A percentile compares a stretch with the other conserved stretches of the same genome.
Conservation (phyloP, 2,113 vertebrate species). For the Pionites leucogaster region DNA sequence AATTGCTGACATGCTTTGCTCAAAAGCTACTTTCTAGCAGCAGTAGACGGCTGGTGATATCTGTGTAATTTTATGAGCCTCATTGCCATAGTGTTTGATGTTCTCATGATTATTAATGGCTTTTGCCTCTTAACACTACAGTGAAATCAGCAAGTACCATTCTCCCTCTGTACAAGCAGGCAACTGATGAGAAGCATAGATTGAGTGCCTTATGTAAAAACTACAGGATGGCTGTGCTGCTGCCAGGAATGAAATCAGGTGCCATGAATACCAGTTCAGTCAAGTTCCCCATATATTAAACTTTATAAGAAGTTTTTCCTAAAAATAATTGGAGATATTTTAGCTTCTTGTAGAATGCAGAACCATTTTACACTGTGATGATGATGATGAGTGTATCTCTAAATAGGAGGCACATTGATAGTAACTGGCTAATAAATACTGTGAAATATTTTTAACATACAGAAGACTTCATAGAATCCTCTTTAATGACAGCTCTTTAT, state of each 20-base stretch:
- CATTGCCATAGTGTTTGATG: constrained; percentile 21
- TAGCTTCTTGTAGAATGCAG: not conserved
- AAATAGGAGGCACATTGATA: not conserved
- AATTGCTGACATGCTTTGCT: not conserved
- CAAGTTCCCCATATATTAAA: not conserved
- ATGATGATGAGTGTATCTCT: not conserved
- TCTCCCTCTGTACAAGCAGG: not conserved
- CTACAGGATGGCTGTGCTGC: not conserved
- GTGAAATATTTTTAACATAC: not conserved
- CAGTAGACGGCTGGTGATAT: constrained; percentile 1
- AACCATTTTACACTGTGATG: not conserved
- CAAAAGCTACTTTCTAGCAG: constrained; percentile 17
- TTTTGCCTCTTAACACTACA: constrained; percentile 28
- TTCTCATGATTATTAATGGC: constrained; percentile 60
- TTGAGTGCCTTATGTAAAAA: not conserved
- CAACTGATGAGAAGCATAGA: constrained; percentile 38
- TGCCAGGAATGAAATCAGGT: constrained; percentile 28
- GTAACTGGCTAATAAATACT: not conserved
- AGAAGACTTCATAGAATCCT: not conserved
- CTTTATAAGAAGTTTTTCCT: not conserved
- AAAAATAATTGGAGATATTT: not conserved
- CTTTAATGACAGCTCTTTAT: not conserved
- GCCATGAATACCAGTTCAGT: not conserved
- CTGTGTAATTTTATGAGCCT: constrained; percentile 23
- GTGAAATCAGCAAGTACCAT: constrained; percentile 46